phyloP scores from a whole-genome alignment of 2,888 invertebrate species.

The Abrostola tripartita region DNA sequence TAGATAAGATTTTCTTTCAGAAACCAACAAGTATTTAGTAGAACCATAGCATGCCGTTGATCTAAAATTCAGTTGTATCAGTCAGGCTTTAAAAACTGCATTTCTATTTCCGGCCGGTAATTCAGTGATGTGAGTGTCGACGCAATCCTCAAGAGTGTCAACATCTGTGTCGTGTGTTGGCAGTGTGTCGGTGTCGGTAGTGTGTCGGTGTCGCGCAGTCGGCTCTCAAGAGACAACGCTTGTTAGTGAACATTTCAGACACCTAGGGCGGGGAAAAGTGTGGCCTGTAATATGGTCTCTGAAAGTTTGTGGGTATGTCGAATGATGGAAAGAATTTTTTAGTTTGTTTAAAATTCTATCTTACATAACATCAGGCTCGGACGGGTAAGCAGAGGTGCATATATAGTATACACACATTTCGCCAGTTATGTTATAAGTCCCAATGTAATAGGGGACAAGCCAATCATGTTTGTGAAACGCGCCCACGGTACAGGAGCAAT shows the following conservation, averaged over 20 bases:
- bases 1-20: no score
- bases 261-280: constrained; percentile 23
- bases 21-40: no score
- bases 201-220: constrained; percentile 26
- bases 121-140: constrained; percentile 33
- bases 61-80: constrained; percentile 23
- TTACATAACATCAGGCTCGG: no score
- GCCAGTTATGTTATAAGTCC: no score
- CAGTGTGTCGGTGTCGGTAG: constrained; percentile 30
- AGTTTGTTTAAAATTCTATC: no score
- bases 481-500: no score
- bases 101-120: constrained; percentile 41
- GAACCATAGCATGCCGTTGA: no score
- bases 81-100: constrained; percentile 31
- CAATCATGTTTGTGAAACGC: no score
- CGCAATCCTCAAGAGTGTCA: constrained; percentile 40
- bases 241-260: constrained; percentile 41
- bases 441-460: no score
- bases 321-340: no score
- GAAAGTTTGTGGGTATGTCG: background rate
- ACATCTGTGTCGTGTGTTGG: constrained; percentile 13
- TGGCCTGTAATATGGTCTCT: constrained; percentile 26
- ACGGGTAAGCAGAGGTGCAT: no score
- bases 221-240: constrained; percentile 29
- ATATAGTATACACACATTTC: no score